Evolutionary conservation across 2,113 vertebrate genomes (phyloP), one percentile per base, ranked within the genome.

Genomic region (Corydoras sp.): DNA sequence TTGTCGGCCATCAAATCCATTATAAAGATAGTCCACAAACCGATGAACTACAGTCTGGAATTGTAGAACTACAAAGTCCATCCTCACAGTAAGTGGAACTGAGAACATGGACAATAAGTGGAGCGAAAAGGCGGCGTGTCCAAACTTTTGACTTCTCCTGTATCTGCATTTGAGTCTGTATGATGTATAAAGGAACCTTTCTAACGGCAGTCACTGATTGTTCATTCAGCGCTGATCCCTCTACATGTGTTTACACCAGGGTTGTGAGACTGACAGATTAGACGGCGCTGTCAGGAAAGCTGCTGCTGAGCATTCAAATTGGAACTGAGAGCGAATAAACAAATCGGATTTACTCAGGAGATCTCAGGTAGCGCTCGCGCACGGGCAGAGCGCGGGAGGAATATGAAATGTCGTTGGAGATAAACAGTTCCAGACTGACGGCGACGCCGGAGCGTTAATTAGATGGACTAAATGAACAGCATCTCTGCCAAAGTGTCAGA

Each of bases 271-370:
- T 73, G 68, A 70, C 64, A 63, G 35, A 73, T 71, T 70, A 70
- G 51, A 18, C 58, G 69, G 18, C 31, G 31, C 11, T 69, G 55
- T 60, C 32, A 9, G 60, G 51, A 51, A 35, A 59, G 31, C 69
- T 49, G 69, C 48, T 30, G 13, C 48, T 64, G n/a, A 15, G 60
- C 53, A 56, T 30, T 58, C 13, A 59, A 61, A 68, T 69, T 60
- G 49, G 49, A 77, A 64, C 15, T 18, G 55, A 65, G 29, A 69
- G 66, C 53, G 9, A 79, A 65, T 62, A 69, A 69, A 74, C 69
- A 72, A 75, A 75, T 53, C 63, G 7, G 30, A 65, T 74, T 71
- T 11, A 9, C 29, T 73, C 51, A 29, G 15, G n/a, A 51, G 72
- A 70, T 30, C 43, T 54, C 30, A 31, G 15, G 58, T 69, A 43